Base-by-base conservation (phyloP, 2,113 vertebrate genomes). In the Cyanistes caeruleus region DNA sequence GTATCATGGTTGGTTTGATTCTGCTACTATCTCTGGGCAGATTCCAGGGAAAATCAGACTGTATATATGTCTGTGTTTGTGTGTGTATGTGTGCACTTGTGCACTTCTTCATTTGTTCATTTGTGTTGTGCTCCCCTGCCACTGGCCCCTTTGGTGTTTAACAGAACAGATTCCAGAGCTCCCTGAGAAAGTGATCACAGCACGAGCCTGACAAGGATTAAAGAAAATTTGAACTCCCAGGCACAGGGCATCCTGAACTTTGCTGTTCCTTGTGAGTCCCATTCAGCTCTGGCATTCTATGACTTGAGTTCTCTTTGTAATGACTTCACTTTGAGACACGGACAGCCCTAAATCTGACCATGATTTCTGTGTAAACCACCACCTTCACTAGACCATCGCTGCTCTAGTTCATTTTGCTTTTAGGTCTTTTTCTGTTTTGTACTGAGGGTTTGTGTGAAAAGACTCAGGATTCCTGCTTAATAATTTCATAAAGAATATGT, bases 101-200 rank as follows among this genome's bases (percentile, higher is more conserved):
- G 7, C 11, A 52, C n/a, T 48, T 59, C 39, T 46, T 41, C 2
- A 5, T 70, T 6, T 49, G 20, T 13, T 28, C 10, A 4, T 72
- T 35, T 46, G 1, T 46, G 12, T 23, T 62, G 15, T 23, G 20
- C 31, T 76, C 7, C 15, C 4, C 28, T 51, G 9, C 9, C 30
- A 24, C 2, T 49, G 11, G 6, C 6, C 6, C 10, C 27, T 63
- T 25, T 35, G 13, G 4, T 25, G 17, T 46, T 83, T 30, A 43
- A 41, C 20, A 35, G 3, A 63, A 30, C 0, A 3, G 12, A 17
- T 27, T 74, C 10, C 43, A 84, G 48, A 74, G 18, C n/a, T 58
- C 20, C 52, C 18, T 0, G 3, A 58, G 60, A 67, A 68, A 53
- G 9, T 0, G 2, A 23, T 18, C n/a, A 31, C 3, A 17, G 24